A percentile compares a stretch with the other conserved stretches of the same genome.
Evolutionary conservation across 2,888 invertebrate genomes (phyloP).

Genomic region (Gymnoscelis rufifasciata): DNA sequence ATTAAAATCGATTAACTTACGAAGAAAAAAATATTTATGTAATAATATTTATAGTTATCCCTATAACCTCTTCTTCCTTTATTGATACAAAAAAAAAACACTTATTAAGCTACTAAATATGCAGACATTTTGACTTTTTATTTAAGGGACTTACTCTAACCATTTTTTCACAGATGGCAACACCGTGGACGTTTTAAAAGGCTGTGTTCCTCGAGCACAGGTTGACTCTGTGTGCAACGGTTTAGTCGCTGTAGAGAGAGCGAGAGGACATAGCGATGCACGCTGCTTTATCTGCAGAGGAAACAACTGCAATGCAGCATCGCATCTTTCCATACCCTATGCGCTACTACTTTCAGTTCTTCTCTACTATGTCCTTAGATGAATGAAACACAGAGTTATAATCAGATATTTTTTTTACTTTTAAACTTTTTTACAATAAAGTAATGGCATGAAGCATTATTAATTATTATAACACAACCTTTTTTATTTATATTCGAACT

Average conservation of each 20-base stretch:
- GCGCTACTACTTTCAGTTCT: constrained; percentile 33
- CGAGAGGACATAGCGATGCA: constrained; percentile 69
- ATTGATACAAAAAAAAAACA: too few species aligned
- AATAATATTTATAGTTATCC: too few species aligned
- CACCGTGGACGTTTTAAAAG: constrained; percentile 64
- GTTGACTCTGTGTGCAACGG: constrained; percentile 66
- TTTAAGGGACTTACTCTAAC: too few species aligned
- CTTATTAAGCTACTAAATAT: too few species aligned
- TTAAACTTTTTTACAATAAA: constrained; percentile 13
- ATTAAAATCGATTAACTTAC: too few species aligned
- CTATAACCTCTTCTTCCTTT: too few species aligned
- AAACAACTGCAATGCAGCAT: constrained; percentile 58
- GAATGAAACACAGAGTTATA: constrained; percentile 26
- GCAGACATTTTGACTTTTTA: too few species aligned
- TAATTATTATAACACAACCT: constrained; percentile 5
- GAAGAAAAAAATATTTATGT: too few species aligned
- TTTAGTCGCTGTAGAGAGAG: constrained; percentile 60
- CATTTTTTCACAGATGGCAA: constrained; percentile 59
- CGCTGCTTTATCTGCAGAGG: constrained; percentile 63
- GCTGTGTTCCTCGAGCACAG: constrained; percentile 61
- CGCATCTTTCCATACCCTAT: constrained; percentile 6
- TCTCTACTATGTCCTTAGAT: constrained; percentile 50
- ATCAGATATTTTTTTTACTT: constrained; percentile 13
- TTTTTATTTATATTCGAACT: not conserved
- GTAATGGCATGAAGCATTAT: constrained; percentile 3